Percentiles rank a stretch among this genome's conserved stretches.
phyloP scores from a whole-genome alignment of 2,888 invertebrate genomes.

The Drosophila kambysellisi region DNA sequence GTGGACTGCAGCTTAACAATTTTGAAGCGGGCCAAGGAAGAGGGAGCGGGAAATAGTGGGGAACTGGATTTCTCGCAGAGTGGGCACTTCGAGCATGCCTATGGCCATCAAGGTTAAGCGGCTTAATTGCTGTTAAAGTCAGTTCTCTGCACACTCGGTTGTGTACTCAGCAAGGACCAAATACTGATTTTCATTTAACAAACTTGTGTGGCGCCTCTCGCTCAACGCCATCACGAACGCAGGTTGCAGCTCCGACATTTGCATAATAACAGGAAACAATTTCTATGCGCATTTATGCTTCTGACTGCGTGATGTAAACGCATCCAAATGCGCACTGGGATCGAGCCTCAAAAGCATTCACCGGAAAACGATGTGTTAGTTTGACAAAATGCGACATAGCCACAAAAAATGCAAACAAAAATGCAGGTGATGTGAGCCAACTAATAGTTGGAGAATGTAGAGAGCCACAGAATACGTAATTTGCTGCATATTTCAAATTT shows the following conservation, averaged over 20 bases:
- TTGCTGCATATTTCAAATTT: neutral
- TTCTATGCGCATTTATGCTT: constrained; percentile 57
- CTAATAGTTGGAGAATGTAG: neutral
- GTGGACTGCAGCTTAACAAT: constrained; percentile 57
- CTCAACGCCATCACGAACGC: constrained; percentile 8
- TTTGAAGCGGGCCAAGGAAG: constrained; percentile 44
- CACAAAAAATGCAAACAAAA: constrained; percentile 10
- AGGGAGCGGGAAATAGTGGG: neutral
- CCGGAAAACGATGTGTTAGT: constrained; percentile 74
- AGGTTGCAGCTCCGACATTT: constrained; percentile 53
- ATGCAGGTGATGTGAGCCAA: neutral
- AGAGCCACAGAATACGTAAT: neutral
- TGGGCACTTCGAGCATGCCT: constrained; percentile 18
- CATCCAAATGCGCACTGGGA: constrained; percentile 7
- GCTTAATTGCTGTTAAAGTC: constrained; percentile 78
- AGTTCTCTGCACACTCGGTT: constrained; percentile 37
- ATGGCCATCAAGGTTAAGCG: constrained; percentile 58
- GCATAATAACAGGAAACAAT: constrained; percentile 79
- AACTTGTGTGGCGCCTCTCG: constrained; percentile 22
- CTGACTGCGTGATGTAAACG: constrained; percentile 61
- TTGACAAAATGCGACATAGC: constrained; percentile 68
- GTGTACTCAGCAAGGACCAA: constrained; percentile 15
- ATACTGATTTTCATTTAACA: constrained; percentile 50
- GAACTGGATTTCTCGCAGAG: constrained; percentile 11
- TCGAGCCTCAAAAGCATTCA: constrained; percentile 28